Base-by-base conservation (phyloP, 2,113 vertebrate genomes). In the Nibea albiflora region DNA sequence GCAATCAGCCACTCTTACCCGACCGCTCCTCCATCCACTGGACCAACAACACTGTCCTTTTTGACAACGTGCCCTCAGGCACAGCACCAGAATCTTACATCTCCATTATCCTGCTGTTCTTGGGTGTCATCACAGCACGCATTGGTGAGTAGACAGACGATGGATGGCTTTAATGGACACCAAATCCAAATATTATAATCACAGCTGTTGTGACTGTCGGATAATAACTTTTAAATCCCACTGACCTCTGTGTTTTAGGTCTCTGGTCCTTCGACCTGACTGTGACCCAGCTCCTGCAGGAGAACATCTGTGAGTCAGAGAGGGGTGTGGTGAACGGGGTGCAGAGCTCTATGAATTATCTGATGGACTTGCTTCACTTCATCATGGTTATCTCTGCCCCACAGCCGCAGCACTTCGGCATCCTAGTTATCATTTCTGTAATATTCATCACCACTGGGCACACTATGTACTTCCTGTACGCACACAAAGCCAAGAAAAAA, bases 311-410 rank as follows among this genome's bases (percentile, higher is more conserved):
- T 44, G 95, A 96, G 92, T 95, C 90, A 0, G 94, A 96, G 81
- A 49, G 89, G 54, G 95, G 95, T 2, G 88, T 95, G 39, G 94
- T 96, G 5, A 96, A 95, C 0, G 89, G 94, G 3, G 90, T 96
- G 61, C 95, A 96, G 89, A 95, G 95, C 88, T 96, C 96, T 11
- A 94, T 96, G 94, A 96, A 96, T 78, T 95, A 95, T 87, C 91
- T 96, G 83, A 95, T 94, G 94, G 95, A 96, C 73, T 89, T 96
- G 50, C 92, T 94, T 60, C 94, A 93, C 92, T 96, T 95, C 72
- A 83, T 94, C 46, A 94, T 93, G 65, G 91, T 96, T 81, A 94
- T 95, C 81, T 90, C 94, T 4, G 93, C 92, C 62, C 92, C 92
- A 3, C 89, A 94, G 87, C 94, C 81, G 0, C 94, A 95, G 71